Evolutionary conservation across 2,113 vertebrate genomes (phyloP), one percentile per base, ranked within the genome.

Genomic region (Sander vitreus): DNA sequence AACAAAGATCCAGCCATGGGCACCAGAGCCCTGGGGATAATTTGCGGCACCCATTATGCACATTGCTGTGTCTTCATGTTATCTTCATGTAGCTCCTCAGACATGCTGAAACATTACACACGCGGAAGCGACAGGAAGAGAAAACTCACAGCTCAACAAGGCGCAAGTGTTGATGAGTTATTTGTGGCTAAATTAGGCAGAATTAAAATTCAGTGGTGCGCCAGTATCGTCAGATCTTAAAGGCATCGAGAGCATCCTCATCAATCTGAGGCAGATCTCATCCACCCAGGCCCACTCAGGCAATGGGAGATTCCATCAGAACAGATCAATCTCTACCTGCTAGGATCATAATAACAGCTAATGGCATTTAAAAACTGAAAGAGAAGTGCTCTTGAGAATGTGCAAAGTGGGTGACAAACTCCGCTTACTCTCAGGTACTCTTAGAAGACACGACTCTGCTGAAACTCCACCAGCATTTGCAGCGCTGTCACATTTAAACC

Each of bases 1-100:
- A 81, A 88, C 88, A 88, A 92, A 89, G 82, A 87, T 84, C 58
- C n/a, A 79, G 75, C 85, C 77, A 83, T 18, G 55, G 84, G 67
- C 83, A 60, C 78, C 18, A 2, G 27, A 79, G 43, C 84, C 86
- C 64, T 4, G 65, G 85, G 81, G 80, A 86, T 63, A 80, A 82
- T 84, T 91, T 77, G 64, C 81, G 68, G 84, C 79, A 23, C 66
- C 67, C 74, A 36, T 83, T 82, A 76, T 67, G 70, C 73, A 65
- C 80, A 62, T 80, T 43, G 59, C 77, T 48, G 59, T 59, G 80
- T 78, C 80, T 81, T 64, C 78, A 80, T 79, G 81, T 73, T 78
- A 84, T 85, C 78, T 47, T 74, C 69, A 75, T 72, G 68, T 19
- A 78, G 76, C 75, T 84, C 57, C 30, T 64, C 73, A 68, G 13